Percentiles rank a stretch among this genome's conserved stretches.
Conservation (phyloP, 2,113 vertebrate species). For the Tenebrosternarchus preto region DNA sequence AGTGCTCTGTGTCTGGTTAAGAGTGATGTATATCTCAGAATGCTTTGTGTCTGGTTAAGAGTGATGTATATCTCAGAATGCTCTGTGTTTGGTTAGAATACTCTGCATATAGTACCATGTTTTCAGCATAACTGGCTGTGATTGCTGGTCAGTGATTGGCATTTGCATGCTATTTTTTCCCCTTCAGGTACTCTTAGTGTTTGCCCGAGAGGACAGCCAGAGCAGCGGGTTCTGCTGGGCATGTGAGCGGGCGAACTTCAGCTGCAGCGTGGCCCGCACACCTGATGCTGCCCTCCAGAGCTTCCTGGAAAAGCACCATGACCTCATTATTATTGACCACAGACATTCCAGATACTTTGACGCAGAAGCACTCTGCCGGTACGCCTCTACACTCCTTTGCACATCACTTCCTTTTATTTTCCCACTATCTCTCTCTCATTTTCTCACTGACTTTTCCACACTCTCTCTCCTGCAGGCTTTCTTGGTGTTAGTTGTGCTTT, state of each 20-base stretch:
- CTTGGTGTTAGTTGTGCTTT: too few species aligned
- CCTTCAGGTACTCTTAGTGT: conserved; percentile 94
- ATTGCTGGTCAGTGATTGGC: neutral
- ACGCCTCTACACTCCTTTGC: neutral
- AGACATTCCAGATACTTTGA: conserved; percentile 92
- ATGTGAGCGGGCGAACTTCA: conserved; percentile 91
- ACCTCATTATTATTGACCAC: conserved; percentile 96
- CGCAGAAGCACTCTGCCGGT: conserved; percentile 94
- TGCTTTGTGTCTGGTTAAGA: too few species aligned
- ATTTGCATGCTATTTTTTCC: neutral
- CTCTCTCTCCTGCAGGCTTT: too few species aligned
- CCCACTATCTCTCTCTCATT: neutral
- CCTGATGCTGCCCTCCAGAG: conserved; percentile 86
- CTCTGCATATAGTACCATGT: too few species aligned
- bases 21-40: too few species aligned
- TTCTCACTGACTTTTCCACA: too few species aligned
- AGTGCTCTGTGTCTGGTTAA: too few species aligned
- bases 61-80: too few species aligned
- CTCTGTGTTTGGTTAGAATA: too few species aligned
- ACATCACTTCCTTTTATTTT: too few species aligned
- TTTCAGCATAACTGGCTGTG: too few species aligned
- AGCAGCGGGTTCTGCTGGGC: conserved; percentile 92
- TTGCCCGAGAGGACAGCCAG: conserved; percentile 97
- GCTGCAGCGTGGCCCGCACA: conserved; percentile 82
- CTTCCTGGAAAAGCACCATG: conserved; percentile 90